These are phyloP conservation scores for Amphiduros pacificus DNA, from an alignment of 2,888 invertebrate genomes.

Conservation along the genomic window DNA sequence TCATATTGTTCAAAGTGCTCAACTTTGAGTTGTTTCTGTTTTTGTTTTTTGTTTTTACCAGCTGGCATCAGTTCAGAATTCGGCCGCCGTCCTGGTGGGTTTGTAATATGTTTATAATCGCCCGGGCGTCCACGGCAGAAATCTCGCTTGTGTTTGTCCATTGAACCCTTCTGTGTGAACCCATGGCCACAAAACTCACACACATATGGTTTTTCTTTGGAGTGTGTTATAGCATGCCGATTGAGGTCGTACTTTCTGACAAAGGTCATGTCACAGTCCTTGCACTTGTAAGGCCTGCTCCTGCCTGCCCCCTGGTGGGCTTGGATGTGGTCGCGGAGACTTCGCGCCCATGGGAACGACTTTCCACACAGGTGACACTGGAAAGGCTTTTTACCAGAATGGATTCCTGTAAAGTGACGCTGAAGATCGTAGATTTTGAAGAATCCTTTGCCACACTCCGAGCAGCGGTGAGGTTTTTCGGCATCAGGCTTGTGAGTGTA, in stretches of 20 bases:
- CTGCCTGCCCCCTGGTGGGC: constrained; percentile 5
- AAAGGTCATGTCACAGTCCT: constrained; percentile 14
- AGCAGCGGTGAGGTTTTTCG: constrained; percentile 15
- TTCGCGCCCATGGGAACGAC: constrained; percentile 18
- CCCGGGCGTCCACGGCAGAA: constrained; percentile 11
- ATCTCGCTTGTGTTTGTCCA: constrained; percentile 19
- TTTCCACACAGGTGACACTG: constrained; percentile 14
- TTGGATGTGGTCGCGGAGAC: constrained; percentile 10
- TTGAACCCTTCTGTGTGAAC: constrained; percentile 17
- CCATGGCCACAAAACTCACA: constrained; percentile 19
- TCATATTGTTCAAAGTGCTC: no score
- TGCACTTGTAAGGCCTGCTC: constrained; percentile 8
- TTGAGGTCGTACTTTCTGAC: constrained; percentile 15
- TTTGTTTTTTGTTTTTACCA: no score
- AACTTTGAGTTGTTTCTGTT: no score
- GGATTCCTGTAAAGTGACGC: constrained; percentile 13
- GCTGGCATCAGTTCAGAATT: no score
- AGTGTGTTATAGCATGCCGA: constrained; percentile 9
- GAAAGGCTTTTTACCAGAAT: constrained; percentile 9
- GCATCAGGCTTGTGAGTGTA: constrained; percentile 15
- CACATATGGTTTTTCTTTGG: constrained; percentile 9
- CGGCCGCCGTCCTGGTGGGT: no score
- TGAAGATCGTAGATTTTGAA: constrained; percentile 14
- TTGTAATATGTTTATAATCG: not conserved
- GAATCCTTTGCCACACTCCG: constrained; percentile 14